A percentile compares a stretch with the other conserved stretches of the same genome.
Evolutionary conservation across 2,113 vertebrate species (phyloP).

Genomic region (Dipodomys stephensi): DNA sequence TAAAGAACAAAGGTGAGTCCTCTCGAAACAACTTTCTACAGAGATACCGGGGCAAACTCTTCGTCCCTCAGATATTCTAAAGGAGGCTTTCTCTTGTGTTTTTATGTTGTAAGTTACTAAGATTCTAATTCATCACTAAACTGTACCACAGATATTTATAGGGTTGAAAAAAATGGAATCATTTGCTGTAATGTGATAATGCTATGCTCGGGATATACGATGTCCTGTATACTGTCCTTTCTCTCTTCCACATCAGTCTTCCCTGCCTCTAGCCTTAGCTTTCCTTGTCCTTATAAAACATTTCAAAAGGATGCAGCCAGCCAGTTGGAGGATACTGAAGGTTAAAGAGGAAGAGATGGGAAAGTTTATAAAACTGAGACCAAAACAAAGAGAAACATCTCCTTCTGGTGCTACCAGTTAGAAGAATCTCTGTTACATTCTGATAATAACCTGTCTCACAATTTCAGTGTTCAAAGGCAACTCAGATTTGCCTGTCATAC

Average conservation of each 20-base stretch:
- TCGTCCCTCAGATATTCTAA: not conserved
- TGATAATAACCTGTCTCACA: not conserved
- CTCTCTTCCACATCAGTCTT: no score
- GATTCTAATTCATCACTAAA: conserved; percentile 37
- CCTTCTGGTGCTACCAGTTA: not conserved
- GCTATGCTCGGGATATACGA: not conserved
- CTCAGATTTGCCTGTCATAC: not conserved
- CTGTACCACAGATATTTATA: conserved; percentile 41
- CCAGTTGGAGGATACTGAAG: not conserved
- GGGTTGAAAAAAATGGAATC: conserved; percentile 53
- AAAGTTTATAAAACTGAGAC: not conserved
- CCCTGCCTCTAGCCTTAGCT: no score
- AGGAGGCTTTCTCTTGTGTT: not conserved
- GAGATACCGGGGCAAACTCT: accelerated
- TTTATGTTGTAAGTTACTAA: not conserved
- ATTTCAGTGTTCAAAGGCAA: not conserved
- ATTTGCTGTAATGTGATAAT: not conserved
- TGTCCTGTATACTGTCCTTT: no score
- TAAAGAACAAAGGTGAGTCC: not conserved
- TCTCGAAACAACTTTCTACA: no score
- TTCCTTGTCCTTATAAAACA: not conserved
- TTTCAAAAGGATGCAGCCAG: not conserved
- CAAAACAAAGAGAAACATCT: not conserved
- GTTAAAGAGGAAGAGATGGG: not conserved
- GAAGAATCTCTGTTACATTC: not conserved